Conservation (phyloP, 2,888 invertebrate genomes). For the Ophion ellenae region DNA sequence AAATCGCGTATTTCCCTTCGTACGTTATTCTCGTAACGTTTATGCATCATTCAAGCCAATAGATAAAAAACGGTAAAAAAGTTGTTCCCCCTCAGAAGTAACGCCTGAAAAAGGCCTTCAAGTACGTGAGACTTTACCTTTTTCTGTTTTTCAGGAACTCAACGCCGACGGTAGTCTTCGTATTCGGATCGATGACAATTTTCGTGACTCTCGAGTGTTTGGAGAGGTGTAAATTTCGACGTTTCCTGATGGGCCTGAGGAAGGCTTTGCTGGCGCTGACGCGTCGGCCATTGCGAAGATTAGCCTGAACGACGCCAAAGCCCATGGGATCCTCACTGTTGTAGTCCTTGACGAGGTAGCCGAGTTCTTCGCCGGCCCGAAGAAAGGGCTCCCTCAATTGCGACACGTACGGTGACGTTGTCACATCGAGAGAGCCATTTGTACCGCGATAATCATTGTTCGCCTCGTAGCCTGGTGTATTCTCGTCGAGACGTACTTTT, state of each 20-base stretch:
- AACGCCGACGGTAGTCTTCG: constrained; percentile 88
- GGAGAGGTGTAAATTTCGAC: constrained; percentile 89
- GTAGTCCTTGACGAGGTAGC: constrained; percentile 89
- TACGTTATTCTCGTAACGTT: too few species aligned
- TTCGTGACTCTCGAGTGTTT: constrained; percentile 89
- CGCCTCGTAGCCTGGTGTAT: constrained; percentile 15
- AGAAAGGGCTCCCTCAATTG: constrained; percentile 88
- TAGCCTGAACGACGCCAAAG: constrained; percentile 90
- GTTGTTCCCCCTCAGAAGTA: not conserved
- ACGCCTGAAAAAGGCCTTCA: not conserved
- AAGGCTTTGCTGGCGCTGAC: constrained; percentile 93
- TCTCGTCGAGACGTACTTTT: constrained; percentile 84
- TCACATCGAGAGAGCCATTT: constrained; percentile 89
- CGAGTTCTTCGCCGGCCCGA: constrained; percentile 88
- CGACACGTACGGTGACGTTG: constrained; percentile 87
- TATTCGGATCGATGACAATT: constrained; percentile 87
- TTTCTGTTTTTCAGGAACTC: constrained; percentile 88
- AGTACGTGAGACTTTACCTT: constrained; percentile 71
- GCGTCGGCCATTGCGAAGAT: constrained; percentile 89
- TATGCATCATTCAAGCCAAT: too few species aligned
- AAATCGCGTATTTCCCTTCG: too few species aligned
- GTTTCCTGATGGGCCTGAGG: constrained; percentile 87
- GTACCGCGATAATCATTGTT: constrained; percentile 86
- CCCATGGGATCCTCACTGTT: constrained; percentile 87
- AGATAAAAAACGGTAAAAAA: not conserved